Evolutionary conservation across 2,797 vertebrate species (phyloP), one percentile per base, ranked within the genome.

Genomic region (Clangula hyemalis): DNA sequence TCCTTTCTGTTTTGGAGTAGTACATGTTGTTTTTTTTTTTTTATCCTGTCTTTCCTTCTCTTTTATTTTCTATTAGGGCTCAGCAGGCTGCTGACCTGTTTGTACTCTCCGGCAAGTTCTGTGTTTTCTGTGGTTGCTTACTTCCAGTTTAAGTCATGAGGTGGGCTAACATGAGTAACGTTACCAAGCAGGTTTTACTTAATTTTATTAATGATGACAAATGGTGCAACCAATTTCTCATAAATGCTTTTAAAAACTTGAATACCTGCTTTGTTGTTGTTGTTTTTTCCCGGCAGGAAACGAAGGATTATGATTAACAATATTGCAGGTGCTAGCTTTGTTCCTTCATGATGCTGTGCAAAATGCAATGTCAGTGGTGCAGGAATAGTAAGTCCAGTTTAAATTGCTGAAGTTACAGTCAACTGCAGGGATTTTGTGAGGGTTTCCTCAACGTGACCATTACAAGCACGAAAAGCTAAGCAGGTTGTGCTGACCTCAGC

Each of bases 401-500:
- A n/a, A 82, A 73, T 4, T 41, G 43, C 51, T 81, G 71, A 34
- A 5, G 3, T 68, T 58, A 2, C 10, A 36, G 43, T 93, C 4
- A n/a, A n/a, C 71, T 79, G 34, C 38, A 34, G 65, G 56, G 75
- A 6, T 38, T 93, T 80, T 78, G 34, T n/a, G 53, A 79, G 51
- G 24, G 32, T 66, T 83, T 88, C 36, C 56, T 93, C 66, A 11
- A 2, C 0, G 1, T 73, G 72, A 12, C 4, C 21, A 62, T 86
- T 89, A 90, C 49, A 83, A 65, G 76, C 78, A 43, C n/a, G 78
- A 93, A n/a, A 66, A 92, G 68, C 49, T 62, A 85, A 89, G 81
- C 75, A 84, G 82, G 70, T 78, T 5, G 2, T 72, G 89, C 79
- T 95, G 92, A 39, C 76, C 20, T 5, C 62, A 45, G 51, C 49